A percentile compares a stretch with the other conserved stretches of the same genome.
These are phyloP conservation scores for Elysia crispata DNA, from an alignment of 2,888 invertebrate genomes.

Conservation along the genomic window DNA sequence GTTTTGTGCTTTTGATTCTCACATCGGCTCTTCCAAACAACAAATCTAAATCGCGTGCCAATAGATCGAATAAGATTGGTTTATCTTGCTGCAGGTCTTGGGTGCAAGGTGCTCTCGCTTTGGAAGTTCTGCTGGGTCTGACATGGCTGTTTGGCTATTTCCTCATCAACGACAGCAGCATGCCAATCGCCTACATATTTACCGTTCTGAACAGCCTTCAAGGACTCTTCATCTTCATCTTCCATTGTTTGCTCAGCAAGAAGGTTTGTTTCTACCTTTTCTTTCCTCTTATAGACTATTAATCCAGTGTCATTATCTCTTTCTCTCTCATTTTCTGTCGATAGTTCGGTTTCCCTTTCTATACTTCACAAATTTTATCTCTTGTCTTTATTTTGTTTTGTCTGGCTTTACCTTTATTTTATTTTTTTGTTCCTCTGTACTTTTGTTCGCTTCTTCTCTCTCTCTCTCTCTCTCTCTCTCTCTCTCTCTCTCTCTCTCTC, in stretches of 20 bases:
- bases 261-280: slow-evolving; percentile 58
- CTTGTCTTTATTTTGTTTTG: too few relatives aligned
- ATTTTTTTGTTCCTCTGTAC: not conserved
- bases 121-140: slow-evolving; percentile 59
- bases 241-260: slow-evolving; percentile 70
- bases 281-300: not conserved
- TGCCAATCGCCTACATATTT: slow-evolving; percentile 70
- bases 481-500: slow-evolving; percentile 5
- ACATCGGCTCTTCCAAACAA: too few relatives aligned
- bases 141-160: slow-evolving; percentile 71
- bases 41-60: too few relatives aligned
- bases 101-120: slow-evolving; percentile 55
- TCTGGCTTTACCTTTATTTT: too few relatives aligned
- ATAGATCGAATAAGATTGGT: too few relatives aligned
- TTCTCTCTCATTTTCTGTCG: not conserved
- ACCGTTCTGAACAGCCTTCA: slow-evolving; percentile 69
- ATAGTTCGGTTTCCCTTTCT: not conserved
- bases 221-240: slow-evolving; percentile 70
- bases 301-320: not conserved
- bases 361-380: not conserved
- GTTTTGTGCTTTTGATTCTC: not conserved
- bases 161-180: slow-evolving; percentile 63
- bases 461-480: not conserved
- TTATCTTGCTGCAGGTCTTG: slow-evolving; percentile 50
- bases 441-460: not conserved